A percentile compares a stretch with the other conserved stretches of the same genome.
phyloP scores from a whole-genome alignment of 1,140 invertebrate genomes.

The Metaphire vulgaris region DNA sequence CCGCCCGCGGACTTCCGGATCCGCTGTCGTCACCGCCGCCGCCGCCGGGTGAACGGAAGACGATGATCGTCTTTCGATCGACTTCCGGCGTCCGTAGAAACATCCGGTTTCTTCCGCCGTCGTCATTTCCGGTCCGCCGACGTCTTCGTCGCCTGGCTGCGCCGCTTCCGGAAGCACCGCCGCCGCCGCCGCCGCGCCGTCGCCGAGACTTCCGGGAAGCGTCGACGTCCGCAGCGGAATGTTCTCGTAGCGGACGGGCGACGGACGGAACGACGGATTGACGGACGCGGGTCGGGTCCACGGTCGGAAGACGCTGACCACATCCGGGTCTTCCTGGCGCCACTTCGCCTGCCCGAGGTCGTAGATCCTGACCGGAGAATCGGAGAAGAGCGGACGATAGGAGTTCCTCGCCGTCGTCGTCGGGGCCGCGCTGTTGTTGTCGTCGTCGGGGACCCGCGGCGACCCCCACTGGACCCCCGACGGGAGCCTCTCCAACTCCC shows the following conservation, averaged over 20 bases:
- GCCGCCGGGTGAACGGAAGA: too few relatives aligned
- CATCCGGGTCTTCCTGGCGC: background rate
- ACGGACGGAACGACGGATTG: background rate
- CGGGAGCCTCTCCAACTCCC: background rate
- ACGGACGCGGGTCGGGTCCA: background rate
- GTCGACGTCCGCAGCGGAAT: background rate
- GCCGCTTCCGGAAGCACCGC: background rate
- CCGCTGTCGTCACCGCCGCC: too few relatives aligned
- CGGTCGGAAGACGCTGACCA: background rate
- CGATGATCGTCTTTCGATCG: too few relatives aligned
- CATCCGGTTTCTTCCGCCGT: too few relatives aligned
- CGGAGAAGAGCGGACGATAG: background rate
- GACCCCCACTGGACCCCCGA: background rate
- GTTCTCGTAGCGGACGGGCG: background rate
- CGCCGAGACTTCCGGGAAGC: too few relatives aligned
- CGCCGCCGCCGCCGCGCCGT: too few relatives aligned
- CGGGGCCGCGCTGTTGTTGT: background rate
- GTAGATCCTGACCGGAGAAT: background rate
- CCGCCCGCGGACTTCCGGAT: too few relatives aligned
- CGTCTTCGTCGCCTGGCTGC: too few relatives aligned
- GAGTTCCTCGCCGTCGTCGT: background rate
- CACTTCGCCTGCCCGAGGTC: background rate
- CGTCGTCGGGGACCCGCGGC: background rate
- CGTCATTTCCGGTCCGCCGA: too few relatives aligned
- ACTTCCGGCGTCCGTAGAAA: too few relatives aligned